Base-by-base conservation (phyloP, 2,888 invertebrate species). In the Rhabditophanes sp. region DNA sequence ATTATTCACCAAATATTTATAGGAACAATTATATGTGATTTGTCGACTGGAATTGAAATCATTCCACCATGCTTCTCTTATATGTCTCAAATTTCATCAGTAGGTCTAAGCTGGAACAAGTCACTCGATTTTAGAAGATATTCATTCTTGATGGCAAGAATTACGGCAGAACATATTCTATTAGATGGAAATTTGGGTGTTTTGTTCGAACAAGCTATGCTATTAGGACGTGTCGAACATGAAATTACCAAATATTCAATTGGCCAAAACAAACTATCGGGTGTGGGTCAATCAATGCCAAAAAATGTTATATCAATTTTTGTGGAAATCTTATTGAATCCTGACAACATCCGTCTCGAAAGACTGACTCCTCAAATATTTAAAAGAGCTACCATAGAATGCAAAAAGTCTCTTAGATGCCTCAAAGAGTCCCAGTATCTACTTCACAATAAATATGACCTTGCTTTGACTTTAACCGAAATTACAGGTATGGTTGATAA, bases 311-410 rank as follows among this genome's bases (percentile, higher is more conserved):
- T 57, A 14, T 55, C 55, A 2, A 54, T 56, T 5, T 54, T 59
- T 18, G 56, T 59, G 48, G 72, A 74, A 54, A 67, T 76, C 28
- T 64, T 76, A 25, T 69, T 73, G 11, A 73, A 75, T 50, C 75
- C 76, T 15, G 75, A 76, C 63, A 70, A 69, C 46, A 73, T 75
- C 6, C 66, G 69, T 34, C 62, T 76, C 29, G 75, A 75, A 35
- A 67, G 72, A 52, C 66, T 75, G 7, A 72, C 74, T 1, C 63
- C 70, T 12, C 74, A 75, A 46, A 65, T 72, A 12, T 71, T 76
- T 56, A 71, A 73, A 75, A 75, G 56, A 54, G 66, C 25, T 17
- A 27, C 31, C 30, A 12, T 37, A 12, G 30, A 18, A 12, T 6
- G 18, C 8, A 8, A 7, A 9, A 9, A 26, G n/a, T 11, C 27